These are phyloP conservation scores for Torymus texanus DNA, from an alignment of 2,888 invertebrate genomes.

Conservation along the genomic window DNA sequence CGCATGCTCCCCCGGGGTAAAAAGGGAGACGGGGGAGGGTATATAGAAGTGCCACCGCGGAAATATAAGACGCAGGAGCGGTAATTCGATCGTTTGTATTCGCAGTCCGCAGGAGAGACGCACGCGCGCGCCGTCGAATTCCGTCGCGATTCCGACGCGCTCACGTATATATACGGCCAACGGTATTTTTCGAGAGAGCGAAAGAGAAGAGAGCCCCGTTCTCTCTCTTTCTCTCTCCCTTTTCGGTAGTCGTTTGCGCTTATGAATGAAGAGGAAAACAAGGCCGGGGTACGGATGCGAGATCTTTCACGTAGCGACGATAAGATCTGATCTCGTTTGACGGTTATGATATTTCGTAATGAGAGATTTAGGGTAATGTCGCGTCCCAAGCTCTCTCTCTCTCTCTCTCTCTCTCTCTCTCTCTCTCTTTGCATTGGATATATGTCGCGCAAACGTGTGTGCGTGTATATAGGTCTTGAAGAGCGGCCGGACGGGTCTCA, in stretches of 20 bases:
- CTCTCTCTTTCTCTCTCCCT: neutral
- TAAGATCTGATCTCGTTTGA: constrained; percentile 51
- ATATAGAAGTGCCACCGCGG: neutral
- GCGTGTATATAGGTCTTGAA: no score
- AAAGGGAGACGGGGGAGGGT: neutral
- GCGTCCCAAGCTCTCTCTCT: constrained; percentile 12
- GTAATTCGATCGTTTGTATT: constrained; percentile 72
- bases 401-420: constrained; percentile 43
- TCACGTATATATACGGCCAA: neutral
- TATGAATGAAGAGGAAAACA: constrained; percentile 53
- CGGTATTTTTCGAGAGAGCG: constrained; percentile 27
- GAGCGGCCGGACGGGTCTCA: neutral
- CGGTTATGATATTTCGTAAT: constrained; percentile 49
- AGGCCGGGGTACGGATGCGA: constrained; percentile 26
- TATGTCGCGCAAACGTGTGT: neutral
- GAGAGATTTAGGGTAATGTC: constrained; percentile 50
- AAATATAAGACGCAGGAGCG: constrained; percentile 20
- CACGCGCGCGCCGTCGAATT: constrained; percentile 10
- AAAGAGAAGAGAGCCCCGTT: neutral
- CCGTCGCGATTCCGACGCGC: constrained; percentile 15
- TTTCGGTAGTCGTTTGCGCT: constrained; percentile 33
- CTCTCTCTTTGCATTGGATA: constrained; percentile 42
- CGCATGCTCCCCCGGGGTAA: neutral
- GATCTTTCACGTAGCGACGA: constrained; percentile 50
- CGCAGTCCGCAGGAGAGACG: constrained; percentile 58